These are phyloP conservation scores for Prionailurus bengalensis DNA, from an alignment of 2,113 vertebrate genomes.

Conservation along the genomic window DNA sequence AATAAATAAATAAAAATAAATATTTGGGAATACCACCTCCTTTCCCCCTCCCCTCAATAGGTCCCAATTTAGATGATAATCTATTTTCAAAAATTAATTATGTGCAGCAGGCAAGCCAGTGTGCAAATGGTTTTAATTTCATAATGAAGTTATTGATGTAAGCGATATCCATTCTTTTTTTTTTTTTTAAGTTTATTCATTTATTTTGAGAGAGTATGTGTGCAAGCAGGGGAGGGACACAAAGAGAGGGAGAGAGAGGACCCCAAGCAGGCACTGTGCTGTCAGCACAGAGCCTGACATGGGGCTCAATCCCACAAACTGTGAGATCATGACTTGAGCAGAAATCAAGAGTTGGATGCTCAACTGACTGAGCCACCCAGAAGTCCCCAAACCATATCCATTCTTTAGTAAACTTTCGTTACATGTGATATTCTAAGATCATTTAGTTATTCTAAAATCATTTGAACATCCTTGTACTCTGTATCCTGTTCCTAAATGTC, in stretches of 20 bases:
- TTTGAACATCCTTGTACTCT: background rate
- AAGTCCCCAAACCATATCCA: background rate
- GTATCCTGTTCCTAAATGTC: background rate
- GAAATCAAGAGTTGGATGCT: too few species aligned
- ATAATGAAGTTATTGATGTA: background rate
- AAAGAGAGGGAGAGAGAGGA: too few species aligned
- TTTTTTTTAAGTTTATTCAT: too few species aligned
- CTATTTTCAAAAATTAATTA: background rate
- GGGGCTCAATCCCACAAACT: too few species aligned
- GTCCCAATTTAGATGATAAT: background rate
- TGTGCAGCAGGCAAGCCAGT: background rate
- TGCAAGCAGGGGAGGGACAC: too few species aligned
- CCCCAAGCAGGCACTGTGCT: too few species aligned
- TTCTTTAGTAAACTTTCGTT: background rate
- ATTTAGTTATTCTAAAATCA: background rate
- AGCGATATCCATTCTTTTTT: background rate
- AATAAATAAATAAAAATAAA: too few species aligned
- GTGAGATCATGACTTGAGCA: too few species aligned
- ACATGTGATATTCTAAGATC: background rate
- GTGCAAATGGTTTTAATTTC: background rate
- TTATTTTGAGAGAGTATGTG: too few species aligned
- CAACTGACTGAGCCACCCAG: too few species aligned
- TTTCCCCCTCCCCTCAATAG: background rate
- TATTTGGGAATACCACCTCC: background rate
- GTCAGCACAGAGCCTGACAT: too few species aligned